Evolutionary conservation across 1,140 invertebrate genomes (phyloP).

Genomic region (Pseudobourletiella spinata): DNA sequence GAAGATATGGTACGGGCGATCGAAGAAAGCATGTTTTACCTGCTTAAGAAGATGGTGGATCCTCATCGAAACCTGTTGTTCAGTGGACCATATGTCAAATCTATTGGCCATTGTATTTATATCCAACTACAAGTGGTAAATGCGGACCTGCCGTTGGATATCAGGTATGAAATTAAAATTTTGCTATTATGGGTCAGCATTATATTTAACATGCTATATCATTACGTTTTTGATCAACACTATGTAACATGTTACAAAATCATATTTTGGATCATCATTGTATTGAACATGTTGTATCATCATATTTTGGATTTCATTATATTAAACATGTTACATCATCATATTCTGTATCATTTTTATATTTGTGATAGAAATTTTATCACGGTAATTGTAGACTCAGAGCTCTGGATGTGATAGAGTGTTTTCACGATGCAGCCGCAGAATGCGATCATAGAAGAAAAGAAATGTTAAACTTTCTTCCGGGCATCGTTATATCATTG

Average conservation of each 20-base stretch:
- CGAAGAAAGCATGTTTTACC: too few relatives aligned
- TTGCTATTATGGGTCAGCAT: too few relatives aligned
- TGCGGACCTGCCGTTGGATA: neutral
- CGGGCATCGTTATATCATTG: neutral
- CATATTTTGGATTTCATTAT: neutral
- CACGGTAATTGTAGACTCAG: neutral
- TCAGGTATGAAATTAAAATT: slow-evolving; percentile 1
- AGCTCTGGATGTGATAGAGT: slow-evolving; percentile 1
- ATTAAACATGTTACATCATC: neutral
- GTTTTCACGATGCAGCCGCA: neutral
- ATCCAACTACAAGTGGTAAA: slow-evolving; percentile 10
- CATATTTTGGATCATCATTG: too few relatives aligned
- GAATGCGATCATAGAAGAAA: neutral
- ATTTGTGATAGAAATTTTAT: neutral
- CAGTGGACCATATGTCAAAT: neutral
- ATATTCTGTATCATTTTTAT: neutral
- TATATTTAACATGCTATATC: too few relatives aligned
- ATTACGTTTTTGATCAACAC: too few relatives aligned
- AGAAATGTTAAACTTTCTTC: slow-evolving; percentile 7
- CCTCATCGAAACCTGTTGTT: too few relatives aligned
- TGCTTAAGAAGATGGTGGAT: too few relatives aligned
- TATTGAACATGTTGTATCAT: slow-evolving; percentile 7
- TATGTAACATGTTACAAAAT: too few relatives aligned
- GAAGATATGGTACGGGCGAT: too few relatives aligned
- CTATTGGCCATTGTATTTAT: slow-evolving; percentile 5